Conservation (phyloP, 1,140 invertebrate species). For the Bombus terrestris region DNA sequence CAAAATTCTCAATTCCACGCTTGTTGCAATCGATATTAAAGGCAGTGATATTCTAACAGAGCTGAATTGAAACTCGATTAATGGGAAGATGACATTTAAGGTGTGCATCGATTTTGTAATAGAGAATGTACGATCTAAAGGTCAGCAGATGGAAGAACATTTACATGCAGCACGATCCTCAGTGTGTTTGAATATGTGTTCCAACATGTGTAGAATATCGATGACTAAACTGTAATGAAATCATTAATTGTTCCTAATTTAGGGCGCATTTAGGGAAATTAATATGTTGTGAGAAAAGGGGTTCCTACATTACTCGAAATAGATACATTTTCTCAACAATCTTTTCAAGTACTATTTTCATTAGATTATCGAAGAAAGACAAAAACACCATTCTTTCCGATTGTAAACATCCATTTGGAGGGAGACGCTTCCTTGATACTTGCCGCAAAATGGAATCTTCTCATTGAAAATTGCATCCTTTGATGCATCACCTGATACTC, state of each 20-base stretch:
- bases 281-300: too few relatives aligned
- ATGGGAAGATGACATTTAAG: conserved; percentile 27
- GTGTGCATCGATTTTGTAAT: conserved; percentile 11
- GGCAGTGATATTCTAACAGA: neutral
- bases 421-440: neutral
- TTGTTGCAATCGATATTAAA: neutral
- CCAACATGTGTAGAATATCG: neutral
- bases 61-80: neutral
- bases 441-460: neutral
- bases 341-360: neutral
- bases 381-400: neutral
- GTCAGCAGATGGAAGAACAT: neutral
- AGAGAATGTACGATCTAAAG: conserved; percentile 44
- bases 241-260: neutral
- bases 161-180: neutral
- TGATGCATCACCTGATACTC: neutral
- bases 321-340: too few relatives aligned
- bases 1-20: neutral
- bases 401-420: neutral
- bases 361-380: neutral
- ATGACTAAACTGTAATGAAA: neutral
- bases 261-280: too few relatives aligned
- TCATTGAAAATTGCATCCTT: neutral
- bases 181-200: neutral
- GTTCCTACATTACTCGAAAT: too few relatives aligned